Conservation (phyloP, 2,888 invertebrate species). For the Branchellion lobata region DNA sequence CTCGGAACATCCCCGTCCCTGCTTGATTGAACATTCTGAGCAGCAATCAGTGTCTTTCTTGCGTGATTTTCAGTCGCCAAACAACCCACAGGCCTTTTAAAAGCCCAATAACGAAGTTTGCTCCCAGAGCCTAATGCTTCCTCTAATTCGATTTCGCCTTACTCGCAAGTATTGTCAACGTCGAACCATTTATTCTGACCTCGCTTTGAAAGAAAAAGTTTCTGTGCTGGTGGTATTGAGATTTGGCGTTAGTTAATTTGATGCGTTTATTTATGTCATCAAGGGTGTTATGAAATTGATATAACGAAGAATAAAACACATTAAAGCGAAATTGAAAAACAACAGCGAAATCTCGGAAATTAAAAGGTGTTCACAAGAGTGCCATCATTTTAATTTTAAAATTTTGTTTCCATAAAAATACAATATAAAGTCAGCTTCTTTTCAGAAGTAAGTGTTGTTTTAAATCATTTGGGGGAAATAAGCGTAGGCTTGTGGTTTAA, state of each 20-base stretch:
- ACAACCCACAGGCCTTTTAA: too few species aligned
- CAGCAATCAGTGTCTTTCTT: too few species aligned
- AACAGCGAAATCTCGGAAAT: not conserved
- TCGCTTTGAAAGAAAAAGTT: not conserved
- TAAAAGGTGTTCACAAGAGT: not conserved
- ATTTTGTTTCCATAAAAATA: not conserved
- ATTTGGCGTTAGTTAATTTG: not conserved
- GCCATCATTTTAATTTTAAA: not conserved
- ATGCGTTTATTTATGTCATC: not conserved
- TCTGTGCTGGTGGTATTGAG: not conserved
- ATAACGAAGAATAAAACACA: not conserved
- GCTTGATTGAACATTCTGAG: too few species aligned
- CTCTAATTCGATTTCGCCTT: not conserved
- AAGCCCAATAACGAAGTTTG: too few species aligned
- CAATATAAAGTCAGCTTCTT: not conserved
- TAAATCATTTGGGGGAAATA: not conserved
- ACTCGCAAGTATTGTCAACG: not conserved
- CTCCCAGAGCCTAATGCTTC: not conserved
- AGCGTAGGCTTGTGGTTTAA: too few species aligned
- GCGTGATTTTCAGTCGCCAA: too few species aligned
- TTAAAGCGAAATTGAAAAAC: not conserved
- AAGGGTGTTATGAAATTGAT: not conserved
- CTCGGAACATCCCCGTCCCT: too few species aligned
- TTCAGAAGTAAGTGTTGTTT: not conserved
- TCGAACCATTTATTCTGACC: not conserved